These are phyloP conservation scores for Lasioglossum albipes DNA, from an alignment of 1,140 invertebrate species.

Conservation along the genomic window DNA sequence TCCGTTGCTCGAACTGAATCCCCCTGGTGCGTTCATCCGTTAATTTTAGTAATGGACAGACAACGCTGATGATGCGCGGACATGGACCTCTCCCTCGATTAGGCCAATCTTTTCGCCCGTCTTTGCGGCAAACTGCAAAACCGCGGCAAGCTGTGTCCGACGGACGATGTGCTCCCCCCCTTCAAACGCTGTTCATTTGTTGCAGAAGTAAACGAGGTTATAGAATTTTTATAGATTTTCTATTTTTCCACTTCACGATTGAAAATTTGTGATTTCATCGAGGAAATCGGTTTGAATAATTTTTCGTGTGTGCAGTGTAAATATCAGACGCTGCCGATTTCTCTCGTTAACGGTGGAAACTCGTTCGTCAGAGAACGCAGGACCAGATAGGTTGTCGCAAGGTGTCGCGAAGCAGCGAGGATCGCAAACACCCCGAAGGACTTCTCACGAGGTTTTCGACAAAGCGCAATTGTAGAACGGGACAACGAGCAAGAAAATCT, in stretches of 20 bases:
- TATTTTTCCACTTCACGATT: too few relatives aligned
- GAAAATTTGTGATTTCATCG: too few relatives aligned
- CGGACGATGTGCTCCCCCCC: too few relatives aligned
- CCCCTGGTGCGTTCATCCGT: conserved; percentile 62
- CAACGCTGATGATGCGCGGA: conserved; percentile 20
- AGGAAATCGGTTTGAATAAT: too few relatives aligned
- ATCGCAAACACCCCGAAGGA: conserved; percentile 33
- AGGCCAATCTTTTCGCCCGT: neutral
- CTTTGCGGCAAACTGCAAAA: neutral
- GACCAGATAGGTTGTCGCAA: neutral
- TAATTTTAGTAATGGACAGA: conserved; percentile 66
- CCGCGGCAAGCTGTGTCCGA: too few relatives aligned
- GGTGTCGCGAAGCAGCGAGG: conserved; percentile 31
- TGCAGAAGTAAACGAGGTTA: too few relatives aligned
- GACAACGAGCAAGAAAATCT: conserved; percentile 50
- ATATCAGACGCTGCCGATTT: too few relatives aligned
- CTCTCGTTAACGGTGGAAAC: neutral
- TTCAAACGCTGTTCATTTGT: too few relatives aligned
- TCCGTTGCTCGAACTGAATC: conserved; percentile 46
- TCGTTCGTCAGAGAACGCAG: neutral
- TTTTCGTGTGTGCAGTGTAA: too few relatives aligned
- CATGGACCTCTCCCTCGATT: neutral
- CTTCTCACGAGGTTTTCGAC: conserved; percentile 49
- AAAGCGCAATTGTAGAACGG: conserved; percentile 33
- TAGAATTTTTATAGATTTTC: too few relatives aligned